Evolutionary conservation across 2,113 vertebrate species (phyloP), one percentile per base, ranked within the genome.

Genomic region (Sitta europaea): DNA sequence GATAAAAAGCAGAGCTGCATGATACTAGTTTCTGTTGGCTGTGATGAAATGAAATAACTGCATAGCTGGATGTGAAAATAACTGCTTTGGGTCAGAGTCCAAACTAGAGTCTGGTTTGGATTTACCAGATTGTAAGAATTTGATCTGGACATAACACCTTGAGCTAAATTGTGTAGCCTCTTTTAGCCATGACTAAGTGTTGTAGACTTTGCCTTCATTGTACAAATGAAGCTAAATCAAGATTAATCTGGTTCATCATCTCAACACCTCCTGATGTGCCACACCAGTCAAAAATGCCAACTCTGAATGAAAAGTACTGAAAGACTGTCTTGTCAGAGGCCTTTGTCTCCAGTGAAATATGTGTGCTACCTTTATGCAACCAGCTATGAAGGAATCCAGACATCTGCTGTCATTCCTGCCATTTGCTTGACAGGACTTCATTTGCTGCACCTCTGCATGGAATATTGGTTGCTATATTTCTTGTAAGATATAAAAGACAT

Each of bases 401-500:
- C 93, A 96, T 90, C 88, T 94, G 90, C 94, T 96, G 95, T 95
- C 93, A 94, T 95, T 83, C 82, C 88, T 96, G 95, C 94, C 93
- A 96, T 95, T 95, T 95, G 90, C 90, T 96, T 97, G 96, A 97
- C 95, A 96, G 94, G 93, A n/a, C 93, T 96, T 91, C 93, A 96
- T 96, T 96, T 96, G 95, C 94, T 96, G 90, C 88, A 94, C 36
- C 82, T 96, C 88, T 96, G 93, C 95, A 86, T 96, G 90, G 88
- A 97, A 95, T 96, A 96, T 94, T 93, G 82, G 88, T 90, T 96
- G 90, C 93, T 92, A 88, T 96, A 96, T 96, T 96, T 97, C 95
- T 96, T 96, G 75, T 62, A 93, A 90, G 94, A 57, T 95, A 55
- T 70, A 94, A 95, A 95, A 74, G 88, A 96, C 63, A 35, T 80